Evolutionary conservation across 2,888 invertebrate species (phyloP), one percentile per base, ranked within the genome.

Genomic region (Mesorhabditis sp.): DNA sequence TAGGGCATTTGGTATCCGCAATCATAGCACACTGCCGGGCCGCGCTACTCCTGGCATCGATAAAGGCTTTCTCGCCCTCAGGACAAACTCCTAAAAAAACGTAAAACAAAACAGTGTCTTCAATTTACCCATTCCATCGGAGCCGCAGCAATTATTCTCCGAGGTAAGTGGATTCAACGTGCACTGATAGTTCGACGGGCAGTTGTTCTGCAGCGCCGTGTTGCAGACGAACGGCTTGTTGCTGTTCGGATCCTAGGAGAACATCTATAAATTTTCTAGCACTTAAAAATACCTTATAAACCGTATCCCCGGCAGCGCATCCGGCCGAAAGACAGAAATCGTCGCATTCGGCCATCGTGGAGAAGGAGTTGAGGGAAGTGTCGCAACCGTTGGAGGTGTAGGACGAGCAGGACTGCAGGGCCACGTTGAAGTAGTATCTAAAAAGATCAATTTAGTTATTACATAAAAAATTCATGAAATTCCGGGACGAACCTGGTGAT

Each of bases 371-470:
- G 58, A 76, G 67, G 4, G 80, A 80, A 7, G 80, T 80, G 61
- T 81, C 80, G 65, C 82, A 82, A 4, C 80, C 79, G 10, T 77
- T 77, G 10, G 78, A 77, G 1, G 77, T 73, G 70, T 80, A 79
- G 5, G 80, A 76, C 4, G 73, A 73, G 68, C 81, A 82, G 0
- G 75, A 72, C 67, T 78, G 77, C 4, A 73, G 70, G 4, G 79
- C 76, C 70, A 74, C 72, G 71, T 82, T 80, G 78, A 78, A 82
- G 68, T 80, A 81, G 70, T 72, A 78, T 50, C 78, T 72, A 61
- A 4, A 67, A 62, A 64, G 13, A 28, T 13, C 28, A 28, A 4
- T 64, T 3, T 64, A 42, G 13, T 7, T 7, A 42, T 7, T 28
- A 28, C 28, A 28, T 28, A 28, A 28, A 28, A 28, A 28, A 28